These are phyloP conservation scores for Drosophila anomelani DNA, from an alignment of 2,888 invertebrate species.

Conservation along the genomic window DNA sequence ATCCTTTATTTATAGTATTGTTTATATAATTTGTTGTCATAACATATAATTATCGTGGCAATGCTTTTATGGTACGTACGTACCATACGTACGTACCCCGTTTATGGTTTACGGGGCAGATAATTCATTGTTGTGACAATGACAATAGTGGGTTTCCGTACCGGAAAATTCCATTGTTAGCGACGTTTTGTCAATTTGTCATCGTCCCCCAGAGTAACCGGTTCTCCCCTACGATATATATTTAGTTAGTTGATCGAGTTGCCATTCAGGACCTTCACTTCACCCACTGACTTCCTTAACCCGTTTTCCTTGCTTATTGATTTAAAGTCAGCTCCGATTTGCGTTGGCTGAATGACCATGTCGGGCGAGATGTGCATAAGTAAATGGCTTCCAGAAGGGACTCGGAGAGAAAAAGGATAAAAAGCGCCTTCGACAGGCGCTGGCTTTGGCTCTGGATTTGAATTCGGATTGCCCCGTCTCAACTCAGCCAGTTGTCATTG, in stretches of 20 bases:
- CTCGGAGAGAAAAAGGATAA: slow-evolving; percentile 3
- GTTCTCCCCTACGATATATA: neutral
- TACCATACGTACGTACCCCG: no score
- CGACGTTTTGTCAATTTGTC: slow-evolving; percentile 1
- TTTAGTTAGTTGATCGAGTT: slow-evolving; percentile 7
- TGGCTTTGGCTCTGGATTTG: slow-evolving; percentile 27
- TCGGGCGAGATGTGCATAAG: slow-evolving; percentile 24
- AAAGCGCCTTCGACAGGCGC: slow-evolving; percentile 6
- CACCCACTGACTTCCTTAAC: neutral
- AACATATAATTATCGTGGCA: slow-evolving; percentile 5
- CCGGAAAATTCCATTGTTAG: slow-evolving; percentile 20
- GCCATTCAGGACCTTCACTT: neutral
- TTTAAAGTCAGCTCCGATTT: slow-evolving; percentile 39
- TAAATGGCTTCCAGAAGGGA: slow-evolving; percentile 26
- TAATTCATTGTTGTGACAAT: slow-evolving; percentile 13
- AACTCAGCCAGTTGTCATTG: slow-evolving; percentile 36
- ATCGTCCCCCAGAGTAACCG: neutral
- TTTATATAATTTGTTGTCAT: slow-evolving; percentile 2
- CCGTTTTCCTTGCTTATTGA: slow-evolving; percentile 14
- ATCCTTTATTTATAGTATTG: neutral
- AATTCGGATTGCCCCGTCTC: slow-evolving; percentile 38
- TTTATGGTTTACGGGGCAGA: neutral
- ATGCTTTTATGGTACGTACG: slow-evolving; percentile 1
- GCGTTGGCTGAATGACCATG: slow-evolving; percentile 18
- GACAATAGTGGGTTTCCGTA: slow-evolving; percentile 2